phyloP scores from a whole-genome alignment of 2,888 invertebrate species.

The Exocentrus adspersus region DNA sequence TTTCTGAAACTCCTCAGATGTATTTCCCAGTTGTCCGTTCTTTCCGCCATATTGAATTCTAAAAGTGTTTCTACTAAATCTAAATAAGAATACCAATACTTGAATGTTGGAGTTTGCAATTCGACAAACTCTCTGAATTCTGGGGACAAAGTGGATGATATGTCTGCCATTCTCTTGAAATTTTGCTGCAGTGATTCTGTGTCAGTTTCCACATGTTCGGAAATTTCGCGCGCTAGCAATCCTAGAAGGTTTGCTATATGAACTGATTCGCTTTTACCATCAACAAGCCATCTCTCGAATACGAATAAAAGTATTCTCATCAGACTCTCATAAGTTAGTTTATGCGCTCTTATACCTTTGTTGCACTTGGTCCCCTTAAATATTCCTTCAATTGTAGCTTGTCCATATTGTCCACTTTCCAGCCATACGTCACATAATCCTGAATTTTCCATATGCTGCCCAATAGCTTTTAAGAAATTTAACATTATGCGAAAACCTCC shows the following conservation, averaged over 20 bases:
- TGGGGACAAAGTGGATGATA: constrained; percentile 6
- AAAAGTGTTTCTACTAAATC: constrained; percentile 27
- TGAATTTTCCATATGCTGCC: constrained; percentile 33
- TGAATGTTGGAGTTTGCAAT: constrained; percentile 22
- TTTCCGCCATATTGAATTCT: constrained; percentile 32
- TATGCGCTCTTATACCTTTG: constrained; percentile 36
- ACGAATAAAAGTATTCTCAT: constrained; percentile 28
- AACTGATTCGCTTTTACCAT: constrained; percentile 23
- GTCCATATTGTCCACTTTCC: constrained; percentile 34
- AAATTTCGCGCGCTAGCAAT: neutral
- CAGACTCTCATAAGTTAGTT: constrained; percentile 37
- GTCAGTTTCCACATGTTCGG: neutral
- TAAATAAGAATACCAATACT: constrained; percentile 27
- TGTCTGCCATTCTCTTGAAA: constrained; percentile 11
- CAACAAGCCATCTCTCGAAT: constrained; percentile 31
- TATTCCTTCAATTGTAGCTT: constrained; percentile 28
- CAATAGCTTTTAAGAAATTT: constrained; percentile 40
- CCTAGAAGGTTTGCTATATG: constrained; percentile 21
- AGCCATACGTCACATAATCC: constrained; percentile 36
- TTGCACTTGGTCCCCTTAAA: constrained; percentile 32
- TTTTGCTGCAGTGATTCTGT: constrained; percentile 10
- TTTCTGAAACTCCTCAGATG: constrained; percentile 32
- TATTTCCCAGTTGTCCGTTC: constrained; percentile 31
- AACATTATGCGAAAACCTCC: constrained; percentile 38
- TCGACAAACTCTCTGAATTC: constrained; percentile 28